phyloP scores from a whole-genome alignment of 92 coral and sea anemone species.

The Phenganax marumi region DNA sequence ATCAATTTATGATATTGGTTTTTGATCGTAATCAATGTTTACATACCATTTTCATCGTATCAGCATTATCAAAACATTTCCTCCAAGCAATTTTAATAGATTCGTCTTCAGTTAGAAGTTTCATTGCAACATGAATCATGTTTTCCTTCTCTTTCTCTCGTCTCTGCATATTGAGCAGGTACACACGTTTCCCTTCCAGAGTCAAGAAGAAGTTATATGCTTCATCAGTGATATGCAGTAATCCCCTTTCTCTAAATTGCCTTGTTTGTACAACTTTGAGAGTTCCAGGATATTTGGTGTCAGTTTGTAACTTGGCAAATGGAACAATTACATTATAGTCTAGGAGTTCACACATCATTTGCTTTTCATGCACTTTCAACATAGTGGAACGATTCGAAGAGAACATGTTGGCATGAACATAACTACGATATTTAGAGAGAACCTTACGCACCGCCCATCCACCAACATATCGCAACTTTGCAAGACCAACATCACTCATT shows the following conservation, averaged over 20 bases:
- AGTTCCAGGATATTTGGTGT: conserved; percentile 39
- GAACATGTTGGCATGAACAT: conserved; percentile 50
- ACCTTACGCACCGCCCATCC: conserved; percentile 54
- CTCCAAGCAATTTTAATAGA: conserved; percentile 6
- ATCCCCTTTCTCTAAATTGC: conserved; percentile 46
- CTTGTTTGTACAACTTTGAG: conserved; percentile 42
- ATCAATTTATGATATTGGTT: too few relatives aligned
- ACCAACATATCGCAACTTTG: conserved; percentile 44
- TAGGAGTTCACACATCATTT: conserved; percentile 34
- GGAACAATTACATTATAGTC: conserved; percentile 47
- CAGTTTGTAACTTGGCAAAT: conserved; percentile 30
- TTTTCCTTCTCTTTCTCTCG: conserved; percentile 18
- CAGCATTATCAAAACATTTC: background rate
- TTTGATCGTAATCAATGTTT: too few relatives aligned
- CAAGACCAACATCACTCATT: conserved; percentile 50
- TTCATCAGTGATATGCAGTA: conserved; percentile 43
- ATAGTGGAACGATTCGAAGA: conserved; percentile 20
- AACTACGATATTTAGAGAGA: conserved; percentile 27
- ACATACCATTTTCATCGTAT: conserved; percentile 4
- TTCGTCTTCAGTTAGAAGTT: background rate
- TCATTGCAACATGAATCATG: conserved; percentile 10
- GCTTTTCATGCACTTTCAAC: conserved; percentile 32
- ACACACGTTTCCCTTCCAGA: conserved; percentile 36
- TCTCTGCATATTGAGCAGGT: conserved; percentile 11
- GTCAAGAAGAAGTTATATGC: conserved; percentile 43